Percentiles rank a stretch among this genome's conserved stretches.
phyloP scores from a whole-genome alignment of 2,113 vertebrate species.

The Callorhinus ursinus region DNA sequence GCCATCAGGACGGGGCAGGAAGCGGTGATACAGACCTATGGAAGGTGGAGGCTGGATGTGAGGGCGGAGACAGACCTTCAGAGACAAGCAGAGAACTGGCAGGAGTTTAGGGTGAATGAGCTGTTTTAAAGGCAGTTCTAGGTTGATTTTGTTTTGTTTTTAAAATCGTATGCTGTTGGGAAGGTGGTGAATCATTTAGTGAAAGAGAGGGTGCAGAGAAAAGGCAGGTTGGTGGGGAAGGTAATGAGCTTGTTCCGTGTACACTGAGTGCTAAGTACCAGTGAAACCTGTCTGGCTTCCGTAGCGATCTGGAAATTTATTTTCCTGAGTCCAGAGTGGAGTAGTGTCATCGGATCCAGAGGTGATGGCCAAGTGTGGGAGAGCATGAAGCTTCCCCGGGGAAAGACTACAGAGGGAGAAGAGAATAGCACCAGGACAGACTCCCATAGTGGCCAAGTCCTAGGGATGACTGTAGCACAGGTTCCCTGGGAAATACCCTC shows the following conservation, averaged over 20 bases:
- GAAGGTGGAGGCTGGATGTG: background rate
- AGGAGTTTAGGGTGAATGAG: background rate
- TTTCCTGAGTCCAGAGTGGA: background rate
- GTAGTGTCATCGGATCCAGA: background rate
- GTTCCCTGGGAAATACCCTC: background rate
- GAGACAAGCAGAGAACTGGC: background rate
- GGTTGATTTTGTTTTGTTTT: background rate
- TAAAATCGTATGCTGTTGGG: background rate
- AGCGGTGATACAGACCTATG: accelerated
- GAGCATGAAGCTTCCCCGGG: background rate
- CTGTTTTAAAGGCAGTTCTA: background rate
- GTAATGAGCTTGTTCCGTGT: background rate
- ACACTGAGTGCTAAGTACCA: background rate
- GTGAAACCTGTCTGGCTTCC: background rate
- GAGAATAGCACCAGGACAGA: background rate
- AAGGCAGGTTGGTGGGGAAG: background rate
- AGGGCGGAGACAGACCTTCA: accelerated
- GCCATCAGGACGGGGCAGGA: accelerated
- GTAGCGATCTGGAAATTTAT: background rate
- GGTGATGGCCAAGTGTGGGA: background rate
- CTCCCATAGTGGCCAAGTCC: background rate
- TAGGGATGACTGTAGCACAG: accelerated
- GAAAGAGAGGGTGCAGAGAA: background rate
- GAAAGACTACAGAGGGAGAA: background rate
- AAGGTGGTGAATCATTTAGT: background rate